These are phyloP conservation scores for Heliothis subflexa DNA, from an alignment of 1,140 invertebrate species.

Conservation along the genomic window DNA sequence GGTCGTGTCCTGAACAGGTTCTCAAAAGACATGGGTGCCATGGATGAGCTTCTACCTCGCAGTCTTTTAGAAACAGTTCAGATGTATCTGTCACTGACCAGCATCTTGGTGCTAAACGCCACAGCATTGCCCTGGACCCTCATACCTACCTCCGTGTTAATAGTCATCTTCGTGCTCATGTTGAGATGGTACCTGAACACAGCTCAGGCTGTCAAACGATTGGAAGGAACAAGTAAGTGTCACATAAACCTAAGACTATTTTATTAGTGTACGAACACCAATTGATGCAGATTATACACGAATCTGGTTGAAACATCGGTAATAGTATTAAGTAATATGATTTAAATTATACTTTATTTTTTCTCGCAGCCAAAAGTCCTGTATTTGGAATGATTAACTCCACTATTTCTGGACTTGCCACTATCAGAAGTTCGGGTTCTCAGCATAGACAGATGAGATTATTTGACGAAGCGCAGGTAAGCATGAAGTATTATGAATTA, in stretches of 20 bases:
- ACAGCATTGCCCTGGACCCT: conserved; percentile 91
- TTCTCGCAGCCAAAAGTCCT: conserved; percentile 84
- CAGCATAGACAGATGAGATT: conserved; percentile 88
- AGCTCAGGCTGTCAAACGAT: conserved; percentile 92
- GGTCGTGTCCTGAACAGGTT: conserved; percentile 87
- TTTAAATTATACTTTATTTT: not conserved
- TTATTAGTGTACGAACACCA: not conserved
- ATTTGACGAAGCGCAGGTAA: conserved; percentile 87
- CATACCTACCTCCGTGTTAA: conserved; percentile 88
- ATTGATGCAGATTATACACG: too few species aligned
- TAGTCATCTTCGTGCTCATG: conserved; percentile 89
- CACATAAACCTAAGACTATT: not conserved
- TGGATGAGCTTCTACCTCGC: conserved; percentile 95
- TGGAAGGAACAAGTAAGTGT: conserved; percentile 92
- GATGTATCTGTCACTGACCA: conserved; percentile 88
- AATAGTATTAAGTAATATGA: too few species aligned
- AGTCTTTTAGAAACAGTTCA: conserved; percentile 92
- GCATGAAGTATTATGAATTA: not conserved
- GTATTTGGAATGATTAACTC: conserved; percentile 85
- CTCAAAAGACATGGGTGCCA: conserved; percentile 87
- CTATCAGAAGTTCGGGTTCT: conserved; percentile 78
- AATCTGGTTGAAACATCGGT: too few species aligned
- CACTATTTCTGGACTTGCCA: conserved; percentile 82
- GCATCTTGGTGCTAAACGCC: conserved; percentile 89
- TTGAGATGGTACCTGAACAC: conserved; percentile 92